These are phyloP conservation scores for Eudyptes chrysolophus DNA, from an alignment of 2,113 vertebrate species.

Conservation along the genomic window DNA sequence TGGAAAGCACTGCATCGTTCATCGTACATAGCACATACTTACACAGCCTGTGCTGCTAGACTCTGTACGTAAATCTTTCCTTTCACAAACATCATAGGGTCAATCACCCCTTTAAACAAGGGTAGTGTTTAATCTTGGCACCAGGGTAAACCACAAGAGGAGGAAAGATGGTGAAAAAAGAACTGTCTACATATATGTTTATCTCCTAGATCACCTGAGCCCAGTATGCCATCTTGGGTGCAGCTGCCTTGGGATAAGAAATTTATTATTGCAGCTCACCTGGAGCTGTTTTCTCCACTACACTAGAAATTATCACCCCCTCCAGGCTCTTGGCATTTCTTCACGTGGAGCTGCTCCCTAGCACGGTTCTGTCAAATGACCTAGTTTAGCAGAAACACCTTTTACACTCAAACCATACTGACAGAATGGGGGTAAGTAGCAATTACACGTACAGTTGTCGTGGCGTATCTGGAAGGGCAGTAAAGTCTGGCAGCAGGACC, in stretches of 20 bases:
- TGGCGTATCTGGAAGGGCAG: not conserved
- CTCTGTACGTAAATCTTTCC: not conserved
- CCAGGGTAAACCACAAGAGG: not conserved
- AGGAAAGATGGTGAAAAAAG: not conserved
- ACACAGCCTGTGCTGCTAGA: not conserved
- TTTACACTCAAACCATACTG: not conserved
- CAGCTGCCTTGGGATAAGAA: not conserved
- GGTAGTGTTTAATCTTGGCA: not conserved
- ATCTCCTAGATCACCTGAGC: not conserved
- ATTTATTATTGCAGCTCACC: not conserved
- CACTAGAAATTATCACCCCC: not conserved
- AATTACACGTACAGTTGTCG: not conserved
- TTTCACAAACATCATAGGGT: not conserved
- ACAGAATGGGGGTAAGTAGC: conserved; percentile 8
- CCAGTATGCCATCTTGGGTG: not conserved
- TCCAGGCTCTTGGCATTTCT: not conserved
- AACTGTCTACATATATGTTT: not conserved
- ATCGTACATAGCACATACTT: accelerated
- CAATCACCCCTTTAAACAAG: not conserved
- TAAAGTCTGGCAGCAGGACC: not conserved
- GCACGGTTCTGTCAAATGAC: not conserved
- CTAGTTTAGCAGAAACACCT: not conserved
- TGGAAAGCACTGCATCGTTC: not conserved
- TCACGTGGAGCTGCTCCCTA: accelerated
- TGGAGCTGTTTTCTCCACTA: not conserved